Evolutionary conservation across 2,888 invertebrate species (phyloP).

Genomic region (Platycnemis pennipes): DNA sequence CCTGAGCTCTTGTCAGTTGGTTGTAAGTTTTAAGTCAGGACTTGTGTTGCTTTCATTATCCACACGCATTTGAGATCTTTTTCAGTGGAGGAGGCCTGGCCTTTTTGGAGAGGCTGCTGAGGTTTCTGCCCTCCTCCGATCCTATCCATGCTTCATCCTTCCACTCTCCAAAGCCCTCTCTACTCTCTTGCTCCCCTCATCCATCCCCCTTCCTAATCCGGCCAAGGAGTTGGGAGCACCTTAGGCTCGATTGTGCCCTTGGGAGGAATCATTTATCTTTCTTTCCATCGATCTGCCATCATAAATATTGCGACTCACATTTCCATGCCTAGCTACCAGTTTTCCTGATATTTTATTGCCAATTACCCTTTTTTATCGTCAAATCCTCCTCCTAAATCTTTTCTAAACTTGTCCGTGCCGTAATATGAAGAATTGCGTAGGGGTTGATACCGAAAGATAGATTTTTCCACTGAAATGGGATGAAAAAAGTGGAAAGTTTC

Average conservation of each 20-base stretch:
- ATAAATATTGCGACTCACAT: constrained; percentile 4
- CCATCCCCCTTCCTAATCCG: background rate
- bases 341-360: constrained; percentile 36
- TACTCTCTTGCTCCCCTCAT: background rate
- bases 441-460: background rate
- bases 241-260: constrained; percentile 22
- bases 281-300: constrained; percentile 39
- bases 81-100: background rate
- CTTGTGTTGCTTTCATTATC: constrained; percentile 43
- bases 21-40: constrained; percentile 55
- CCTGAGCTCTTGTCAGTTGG: constrained; percentile 49
- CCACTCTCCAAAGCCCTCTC: background rate
- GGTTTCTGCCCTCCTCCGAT: background rate
- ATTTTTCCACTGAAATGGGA: background rate
- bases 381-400: constrained; percentile 19
- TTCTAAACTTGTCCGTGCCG: background rate
- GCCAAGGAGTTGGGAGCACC: constrained; percentile 15
- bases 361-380: constrained; percentile 36
- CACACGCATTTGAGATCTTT: constrained; percentile 37
- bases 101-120: background rate
- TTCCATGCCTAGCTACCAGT: constrained; percentile 30
- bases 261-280: background rate
- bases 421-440: background rate
- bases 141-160: background rate
- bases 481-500: background rate